Evolutionary conservation across 2,113 vertebrate species (phyloP), one percentile per base, ranked within the genome.

Genomic region (Proterorhinus semilunaris): DNA sequence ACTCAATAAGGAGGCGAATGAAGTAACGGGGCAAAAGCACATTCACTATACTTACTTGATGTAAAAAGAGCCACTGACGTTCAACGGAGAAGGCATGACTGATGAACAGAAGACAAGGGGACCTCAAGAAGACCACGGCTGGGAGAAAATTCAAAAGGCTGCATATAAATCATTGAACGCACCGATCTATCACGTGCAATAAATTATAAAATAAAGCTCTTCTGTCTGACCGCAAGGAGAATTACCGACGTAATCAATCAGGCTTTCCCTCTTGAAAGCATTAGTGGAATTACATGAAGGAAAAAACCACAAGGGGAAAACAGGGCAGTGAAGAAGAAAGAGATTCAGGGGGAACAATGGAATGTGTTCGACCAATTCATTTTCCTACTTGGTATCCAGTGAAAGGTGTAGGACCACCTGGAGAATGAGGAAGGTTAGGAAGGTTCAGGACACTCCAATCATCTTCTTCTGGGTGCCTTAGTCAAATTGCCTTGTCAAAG

Each of bases 231-330:
- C 45, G 12, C 62, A 27, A 47, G 16, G n/a, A 63, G 62, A 63
- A 27, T 48, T 17, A 63, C 45, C 10, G 10, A 27, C 16, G 12
- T 63, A 63, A 63, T 63, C 45, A 63, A 63, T 63, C 44, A 47
- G 62, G 44, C 16, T 63, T 63, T 47, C 10, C 15, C 62, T 63
- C n/a, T 7, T 16, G 16, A 63, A 63, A 48, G 62, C 62, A 63
- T 63, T 63, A 63, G 45, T 21, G n/a, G 7, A 48, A 63, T 63
- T 48, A 5, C 10, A 11, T 17, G 10, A 45, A 12, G 45, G 43
- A 21, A 45, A 48, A 48, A 21, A 45, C 10, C 6, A 6, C 7
- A 46, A 3, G 27, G 42, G 10, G 45, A 63, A 21, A 48, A 10
- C 8, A 46, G 9, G 62, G 44, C 10, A 17, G 45, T 63, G 61